These are phyloP conservation scores for Poecile atricapillus DNA, from an alignment of 2,113 vertebrate genomes.

Conservation along the genomic window DNA sequence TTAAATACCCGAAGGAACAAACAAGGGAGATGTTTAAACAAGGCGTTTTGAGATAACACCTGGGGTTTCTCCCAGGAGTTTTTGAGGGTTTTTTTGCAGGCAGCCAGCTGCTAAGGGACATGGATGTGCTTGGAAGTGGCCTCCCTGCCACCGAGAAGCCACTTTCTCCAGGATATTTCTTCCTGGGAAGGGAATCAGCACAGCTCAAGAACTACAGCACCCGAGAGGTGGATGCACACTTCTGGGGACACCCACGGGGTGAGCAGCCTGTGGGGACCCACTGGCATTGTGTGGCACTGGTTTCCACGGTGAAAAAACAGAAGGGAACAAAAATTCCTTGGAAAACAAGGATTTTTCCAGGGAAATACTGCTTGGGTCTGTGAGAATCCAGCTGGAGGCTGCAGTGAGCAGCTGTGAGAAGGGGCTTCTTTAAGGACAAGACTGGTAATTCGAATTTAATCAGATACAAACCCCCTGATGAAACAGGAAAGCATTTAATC, in stretches of 20 bases:
- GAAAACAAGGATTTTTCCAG: not conserved
- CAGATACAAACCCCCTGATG: not conserved
- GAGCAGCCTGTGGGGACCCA: accelerated
- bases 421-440: not conserved
- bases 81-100: not conserved
- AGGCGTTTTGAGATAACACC: not conserved
- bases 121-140: not conserved
- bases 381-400: not conserved
- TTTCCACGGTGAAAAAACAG: accelerated
- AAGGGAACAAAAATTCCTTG: not conserved
- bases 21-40: not conserved
- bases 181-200: not conserved
- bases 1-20: not conserved
- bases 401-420: not conserved
- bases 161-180: not conserved
- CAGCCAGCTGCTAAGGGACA: not conserved
- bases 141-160: not conserved
- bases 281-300: not conserved
- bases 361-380: not conserved
- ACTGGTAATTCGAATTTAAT: not conserved
- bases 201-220: accelerated
- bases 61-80: not conserved
- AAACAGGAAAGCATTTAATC: slow-evolving; percentile 38
- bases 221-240: not conserved
- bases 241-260: not conserved